phyloP scores from a whole-genome alignment of 2,797 vertebrate genomes.

The Sylvilagus floridanus region DNA sequence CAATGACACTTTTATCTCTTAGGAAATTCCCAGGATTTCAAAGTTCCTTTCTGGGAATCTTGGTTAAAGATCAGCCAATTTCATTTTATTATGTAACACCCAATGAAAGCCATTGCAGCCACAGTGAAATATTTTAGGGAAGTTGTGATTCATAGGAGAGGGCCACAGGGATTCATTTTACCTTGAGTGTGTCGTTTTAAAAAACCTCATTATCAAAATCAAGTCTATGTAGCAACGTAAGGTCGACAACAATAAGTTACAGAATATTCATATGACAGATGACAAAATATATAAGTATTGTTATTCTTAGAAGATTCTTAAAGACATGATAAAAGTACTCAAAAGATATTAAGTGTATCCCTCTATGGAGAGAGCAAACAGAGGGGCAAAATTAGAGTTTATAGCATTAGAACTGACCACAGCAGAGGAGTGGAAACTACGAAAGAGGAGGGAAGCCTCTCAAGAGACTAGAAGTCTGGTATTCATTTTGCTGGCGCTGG shows the following conservation, averaged over 20 bases:
- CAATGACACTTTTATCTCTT: not conserved
- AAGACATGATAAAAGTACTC: not conserved
- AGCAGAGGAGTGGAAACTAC: not conserved
- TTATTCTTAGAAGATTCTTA: not conserved
- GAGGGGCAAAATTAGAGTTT: too few relatives aligned
- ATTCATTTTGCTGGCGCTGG: not conserved
- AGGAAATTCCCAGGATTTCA: slow-evolving; percentile 7
- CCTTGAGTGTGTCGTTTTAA: not conserved
- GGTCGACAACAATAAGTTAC: not conserved
- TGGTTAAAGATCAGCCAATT: not conserved
- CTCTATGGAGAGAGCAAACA: not conserved
- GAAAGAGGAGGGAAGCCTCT: not conserved
- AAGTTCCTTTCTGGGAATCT: not conserved
- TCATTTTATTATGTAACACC: not conserved
- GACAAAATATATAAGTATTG: not conserved
- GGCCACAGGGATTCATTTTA: not conserved
- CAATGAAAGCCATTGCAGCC: not conserved
- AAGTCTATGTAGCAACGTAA: not conserved
- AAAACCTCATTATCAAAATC: not conserved
- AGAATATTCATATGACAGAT: not conserved
- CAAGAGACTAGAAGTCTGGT: not conserved
- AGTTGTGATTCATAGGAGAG: not conserved
- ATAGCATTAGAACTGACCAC: too few relatives aligned
- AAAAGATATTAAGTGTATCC: not conserved
- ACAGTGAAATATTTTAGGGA: not conserved